Evolutionary conservation across 2,113 vertebrate genomes (phyloP).

Genomic region (Nanorana parkeri): DNA sequence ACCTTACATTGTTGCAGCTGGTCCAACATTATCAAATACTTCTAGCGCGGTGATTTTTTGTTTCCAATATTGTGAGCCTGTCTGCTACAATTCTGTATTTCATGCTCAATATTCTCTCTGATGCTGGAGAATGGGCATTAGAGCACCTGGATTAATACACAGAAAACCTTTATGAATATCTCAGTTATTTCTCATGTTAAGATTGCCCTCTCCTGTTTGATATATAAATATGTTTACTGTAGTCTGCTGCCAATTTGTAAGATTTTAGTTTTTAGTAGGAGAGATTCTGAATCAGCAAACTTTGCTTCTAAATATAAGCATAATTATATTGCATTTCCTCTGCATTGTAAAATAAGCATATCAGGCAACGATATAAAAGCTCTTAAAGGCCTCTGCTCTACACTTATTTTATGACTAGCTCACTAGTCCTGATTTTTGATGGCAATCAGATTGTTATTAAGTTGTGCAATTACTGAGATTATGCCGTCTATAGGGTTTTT

Average conservation of each 20-base stretch:
- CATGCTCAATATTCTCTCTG: too few relatives aligned
- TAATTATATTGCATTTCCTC: conserved; percentile 41
- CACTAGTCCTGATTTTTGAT: too few relatives aligned
- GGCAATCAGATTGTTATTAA: too few relatives aligned
- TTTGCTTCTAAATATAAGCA: conserved; percentile 46
- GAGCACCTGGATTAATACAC: too few relatives aligned
- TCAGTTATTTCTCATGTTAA: conserved; percentile 30
- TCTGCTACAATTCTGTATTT: too few relatives aligned
- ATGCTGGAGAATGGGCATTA: too few relatives aligned
- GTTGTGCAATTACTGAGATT: too few relatives aligned
- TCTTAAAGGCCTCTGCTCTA: not conserved
- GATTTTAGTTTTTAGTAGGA: conserved; percentile 30
- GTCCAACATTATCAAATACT: too few relatives aligned
- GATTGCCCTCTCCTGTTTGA: conserved; percentile 33
- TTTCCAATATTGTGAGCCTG: too few relatives aligned
- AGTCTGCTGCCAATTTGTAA: conserved; percentile 19
- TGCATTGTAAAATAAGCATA: conserved; percentile 22
- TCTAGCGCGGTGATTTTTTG: too few relatives aligned
- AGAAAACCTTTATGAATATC: conserved; percentile 4
- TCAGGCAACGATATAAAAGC: not conserved
- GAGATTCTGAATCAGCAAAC: conserved; percentile 47
- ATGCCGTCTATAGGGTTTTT: too few relatives aligned
- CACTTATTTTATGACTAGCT: not conserved
- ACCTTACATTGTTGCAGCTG: too few relatives aligned
- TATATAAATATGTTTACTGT: conserved; percentile 34